Conservation (phyloP, 2,113 vertebrate genomes). For the Campylorhamphus procurvoides region DNA sequence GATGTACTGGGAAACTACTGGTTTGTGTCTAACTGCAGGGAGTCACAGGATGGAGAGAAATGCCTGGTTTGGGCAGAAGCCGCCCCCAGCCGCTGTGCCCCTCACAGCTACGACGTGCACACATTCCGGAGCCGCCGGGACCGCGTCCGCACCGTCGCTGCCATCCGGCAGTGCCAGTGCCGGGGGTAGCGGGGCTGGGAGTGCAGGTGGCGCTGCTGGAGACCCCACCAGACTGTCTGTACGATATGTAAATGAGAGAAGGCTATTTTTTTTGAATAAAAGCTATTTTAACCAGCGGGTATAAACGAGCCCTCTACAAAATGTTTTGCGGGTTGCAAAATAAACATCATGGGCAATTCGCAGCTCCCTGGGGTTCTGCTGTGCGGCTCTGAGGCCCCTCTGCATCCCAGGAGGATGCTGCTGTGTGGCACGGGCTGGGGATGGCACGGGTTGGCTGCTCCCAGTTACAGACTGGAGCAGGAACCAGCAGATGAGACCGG, state of each 20-base stretch:
- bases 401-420: background rate
- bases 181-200: constrained; percentile 7
- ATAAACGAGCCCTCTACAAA: background rate
- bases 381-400: background rate
- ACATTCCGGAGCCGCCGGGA: constrained; percentile 61
- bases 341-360: constrained; percentile 6
- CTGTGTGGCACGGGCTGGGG: background rate
- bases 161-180: constrained; percentile 72
- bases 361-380: background rate
- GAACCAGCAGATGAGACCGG: background rate
- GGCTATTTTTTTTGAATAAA: constrained; percentile 1
- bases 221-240: constrained; percentile 52
- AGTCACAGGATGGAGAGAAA: constrained; percentile 42
- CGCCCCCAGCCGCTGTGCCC: constrained; percentile 53
- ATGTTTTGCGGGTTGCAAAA: constrained; percentile 23
- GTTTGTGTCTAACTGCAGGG: constrained; percentile 51
- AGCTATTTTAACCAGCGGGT: background rate
- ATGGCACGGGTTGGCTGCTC: fast-evolving
- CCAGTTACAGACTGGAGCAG: background rate
- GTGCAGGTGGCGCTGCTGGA: background rate
- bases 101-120: constrained; percentile 48
- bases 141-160: constrained; percentile 14
- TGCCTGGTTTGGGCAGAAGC: constrained; percentile 72
- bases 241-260: constrained; percentile 30
- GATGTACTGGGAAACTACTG: background rate